Evolutionary conservation across 2,113 vertebrate species (phyloP), one percentile per base, ranked within the genome.

Genomic region (Plecotus auritus): DNA sequence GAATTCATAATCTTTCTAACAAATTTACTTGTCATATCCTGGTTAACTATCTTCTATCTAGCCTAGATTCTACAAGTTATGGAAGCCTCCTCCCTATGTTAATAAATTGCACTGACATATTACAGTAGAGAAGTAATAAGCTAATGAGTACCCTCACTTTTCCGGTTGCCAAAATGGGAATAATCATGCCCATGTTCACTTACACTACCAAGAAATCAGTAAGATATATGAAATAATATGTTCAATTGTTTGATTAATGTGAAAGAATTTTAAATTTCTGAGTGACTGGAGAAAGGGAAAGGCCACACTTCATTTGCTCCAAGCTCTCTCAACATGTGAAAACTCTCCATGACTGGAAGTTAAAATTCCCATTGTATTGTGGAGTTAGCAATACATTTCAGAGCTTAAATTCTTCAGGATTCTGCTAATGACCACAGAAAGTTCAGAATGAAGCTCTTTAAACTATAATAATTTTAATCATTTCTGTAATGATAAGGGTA

Each of bases 341-440:
- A 93, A 80, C 9, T 28, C 51, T 22, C 59, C 54, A 22, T 93
- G 72, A 37, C n/a, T 89, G 8, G 12, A 95, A 42, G 47, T 74
- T 90, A 66, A 91, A 96, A 93, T 80, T 87, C 20, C 35, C 37
- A 94, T 1, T 76, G 37, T 73, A 81, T 3, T 67, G 8, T 67
- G 10, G 12, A 22, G 16, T 22, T 81, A 69, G 47, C 28, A 93
- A 23, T 95, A 61, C 30, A 30, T 70, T 82, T 74, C 16, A 90
- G 26, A 87, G 28, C 32, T 92, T 87, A 94, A 85, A 66, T 82
- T 85, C 56, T 95, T 91, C 69, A 95, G 81, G 42, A 86, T 83
- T 95, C 45, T 96, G 23, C 37, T 72, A 90, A 73, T 64, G 11
- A 54, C 40, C 45, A 92, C 10, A 76, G 56, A 90, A 54, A 18